phyloP scores from a whole-genome alignment of 2,888 invertebrate species.

The Stenchaetothrips biformis region DNA sequence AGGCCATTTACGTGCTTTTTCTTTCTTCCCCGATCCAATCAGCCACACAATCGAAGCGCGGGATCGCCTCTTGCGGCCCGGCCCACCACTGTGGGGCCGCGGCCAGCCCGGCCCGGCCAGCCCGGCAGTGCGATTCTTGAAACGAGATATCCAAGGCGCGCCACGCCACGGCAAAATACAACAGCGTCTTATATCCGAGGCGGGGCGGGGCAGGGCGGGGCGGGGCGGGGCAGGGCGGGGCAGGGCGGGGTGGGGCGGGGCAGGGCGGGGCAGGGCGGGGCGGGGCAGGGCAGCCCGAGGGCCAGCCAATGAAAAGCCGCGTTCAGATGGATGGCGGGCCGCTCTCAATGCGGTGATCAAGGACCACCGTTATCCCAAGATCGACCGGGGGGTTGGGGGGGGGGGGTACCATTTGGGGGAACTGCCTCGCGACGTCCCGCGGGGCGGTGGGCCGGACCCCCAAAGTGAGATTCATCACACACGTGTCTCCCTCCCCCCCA shows the following conservation, averaged over 20 bases:
- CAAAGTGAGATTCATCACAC: too few species aligned
- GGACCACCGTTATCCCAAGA: too few species aligned
- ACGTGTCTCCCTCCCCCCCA: too few species aligned
- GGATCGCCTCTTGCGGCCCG: not conserved
- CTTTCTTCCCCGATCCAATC: not conserved
- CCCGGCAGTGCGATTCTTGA: not conserved
- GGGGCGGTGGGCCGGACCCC: not conserved
- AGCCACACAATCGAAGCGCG: not conserved
- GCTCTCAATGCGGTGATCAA: too few species aligned
- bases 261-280: not conserved
- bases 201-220: not conserved
- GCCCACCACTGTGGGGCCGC: not conserved
- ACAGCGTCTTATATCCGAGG: constrained; percentile 5
- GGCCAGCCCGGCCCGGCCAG: not conserved
- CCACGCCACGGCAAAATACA: not conserved
- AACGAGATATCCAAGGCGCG: constrained; percentile 1
- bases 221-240: not conserved
- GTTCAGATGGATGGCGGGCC: too few species aligned
- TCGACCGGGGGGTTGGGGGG: not conserved
- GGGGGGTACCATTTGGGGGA: not conserved
- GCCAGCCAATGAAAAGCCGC: too few species aligned
- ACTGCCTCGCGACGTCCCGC: not conserved
- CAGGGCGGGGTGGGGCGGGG: not conserved
- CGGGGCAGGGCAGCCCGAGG: not conserved
- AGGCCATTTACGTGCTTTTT: constrained; percentile 9